phyloP scores from a whole-genome alignment of 2,113 vertebrate genomes.

The Albula goreensis region DNA sequence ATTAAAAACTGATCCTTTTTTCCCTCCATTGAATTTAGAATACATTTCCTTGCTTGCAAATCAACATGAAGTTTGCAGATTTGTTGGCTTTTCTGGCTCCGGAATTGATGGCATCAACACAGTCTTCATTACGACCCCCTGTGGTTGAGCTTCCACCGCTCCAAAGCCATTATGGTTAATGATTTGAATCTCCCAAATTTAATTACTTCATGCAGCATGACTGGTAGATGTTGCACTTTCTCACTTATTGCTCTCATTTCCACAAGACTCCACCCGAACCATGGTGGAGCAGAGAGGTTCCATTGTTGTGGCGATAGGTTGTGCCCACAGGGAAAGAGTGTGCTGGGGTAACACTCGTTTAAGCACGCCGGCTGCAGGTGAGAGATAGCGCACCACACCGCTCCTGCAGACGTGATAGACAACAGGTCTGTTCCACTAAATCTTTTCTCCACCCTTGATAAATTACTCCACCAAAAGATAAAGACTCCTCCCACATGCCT shows the following conservation, averaged over 20 bases:
- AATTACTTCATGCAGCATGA: background rate
- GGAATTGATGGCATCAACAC: no score
- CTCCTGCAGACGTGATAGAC: background rate
- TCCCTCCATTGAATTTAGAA: background rate
- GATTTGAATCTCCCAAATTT: background rate
- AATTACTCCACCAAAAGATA: constrained; percentile 8
- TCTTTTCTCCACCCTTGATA: constrained; percentile 15
- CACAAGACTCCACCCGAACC: background rate
- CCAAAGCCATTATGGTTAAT: background rate
- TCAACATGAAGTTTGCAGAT: no score
- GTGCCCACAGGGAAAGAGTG: constrained; percentile 13
- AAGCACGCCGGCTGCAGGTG: constrained; percentile 36
- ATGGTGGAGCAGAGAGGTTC: background rate
- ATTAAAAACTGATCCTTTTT: background rate
- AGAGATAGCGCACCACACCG: constrained; percentile 46
- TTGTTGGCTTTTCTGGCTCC: background rate
- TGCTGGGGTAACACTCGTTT: constrained; percentile 48
- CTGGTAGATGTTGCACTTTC: background rate
- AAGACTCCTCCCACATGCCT: constrained; percentile 10
- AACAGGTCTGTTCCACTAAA: constrained; percentile 14
- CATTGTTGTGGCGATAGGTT: background rate
- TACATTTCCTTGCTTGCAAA: background rate
- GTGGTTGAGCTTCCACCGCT: no score
- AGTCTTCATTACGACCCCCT: no score
- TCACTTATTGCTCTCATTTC: no score